Conservation (phyloP, 1,140 invertebrate species). For the Doryteuthis pealeii region DNA sequence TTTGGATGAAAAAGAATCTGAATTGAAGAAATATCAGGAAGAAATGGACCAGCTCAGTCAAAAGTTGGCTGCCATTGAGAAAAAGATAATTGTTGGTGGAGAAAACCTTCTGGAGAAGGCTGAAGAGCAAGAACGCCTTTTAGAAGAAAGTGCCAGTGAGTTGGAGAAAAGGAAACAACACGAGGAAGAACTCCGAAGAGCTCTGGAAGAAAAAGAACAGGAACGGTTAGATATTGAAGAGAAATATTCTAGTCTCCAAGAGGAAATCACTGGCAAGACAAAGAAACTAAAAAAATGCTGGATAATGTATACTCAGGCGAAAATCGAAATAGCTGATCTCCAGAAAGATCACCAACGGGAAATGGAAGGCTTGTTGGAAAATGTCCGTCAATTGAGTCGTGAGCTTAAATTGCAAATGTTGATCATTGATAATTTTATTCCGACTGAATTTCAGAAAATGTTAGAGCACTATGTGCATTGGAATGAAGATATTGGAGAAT, state of each 20-base stretch:
- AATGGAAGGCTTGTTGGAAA: conserved; percentile 93
- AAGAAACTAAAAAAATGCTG: conserved; percentile 88
- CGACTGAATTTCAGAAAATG: conserved; percentile 85
- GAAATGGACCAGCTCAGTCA: conserved; percentile 72
- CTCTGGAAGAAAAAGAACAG: conserved; percentile 70
- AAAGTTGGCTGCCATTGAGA: conserved; percentile 87
- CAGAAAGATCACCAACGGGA: conserved; percentile 90
- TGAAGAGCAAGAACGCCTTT: conserved; percentile 85
- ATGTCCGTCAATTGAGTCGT: conserved; percentile 81
- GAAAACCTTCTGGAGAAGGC: conserved; percentile 98
- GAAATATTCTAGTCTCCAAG: conserved; percentile 84
- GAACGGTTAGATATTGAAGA: conserved; percentile 96
- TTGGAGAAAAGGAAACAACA: conserved; percentile 80
- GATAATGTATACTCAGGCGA: conserved; percentile 60
- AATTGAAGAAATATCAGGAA: conserved; percentile 63
- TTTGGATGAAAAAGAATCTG: conserved; percentile 62
- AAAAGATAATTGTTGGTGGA: conserved; percentile 95
- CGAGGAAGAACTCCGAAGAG: conserved; percentile 78
- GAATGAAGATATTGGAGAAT: conserved; percentile 98
- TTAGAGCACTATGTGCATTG: conserved; percentile 91
- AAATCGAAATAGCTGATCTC: conserved; percentile 59
- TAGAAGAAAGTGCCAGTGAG: conserved; percentile 88
- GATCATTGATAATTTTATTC: conserved; percentile 84
- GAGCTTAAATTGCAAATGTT: conserved; percentile 90
- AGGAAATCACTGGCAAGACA: conserved; percentile 87